phyloP scores from a whole-genome alignment of 2,113 vertebrate genomes.

The Pelecanoides urinatrix region DNA sequence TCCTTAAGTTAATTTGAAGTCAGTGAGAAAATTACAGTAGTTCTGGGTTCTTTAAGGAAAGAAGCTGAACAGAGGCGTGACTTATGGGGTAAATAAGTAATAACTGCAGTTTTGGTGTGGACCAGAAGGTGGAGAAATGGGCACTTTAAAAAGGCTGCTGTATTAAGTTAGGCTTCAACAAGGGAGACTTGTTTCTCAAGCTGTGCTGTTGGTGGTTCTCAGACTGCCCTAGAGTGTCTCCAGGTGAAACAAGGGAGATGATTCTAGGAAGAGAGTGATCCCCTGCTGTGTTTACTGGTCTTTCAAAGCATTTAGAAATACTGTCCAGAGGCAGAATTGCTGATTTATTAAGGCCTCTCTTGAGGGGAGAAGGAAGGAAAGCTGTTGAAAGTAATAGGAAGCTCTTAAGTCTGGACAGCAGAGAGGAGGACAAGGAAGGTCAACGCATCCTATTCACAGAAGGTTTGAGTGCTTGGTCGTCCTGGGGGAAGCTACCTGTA shows the following conservation, averaged over 20 bases:
- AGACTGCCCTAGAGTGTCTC: neutral
- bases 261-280: neutral
- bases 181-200: neutral
- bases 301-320: neutral
- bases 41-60: neutral
- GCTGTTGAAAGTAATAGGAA: neutral
- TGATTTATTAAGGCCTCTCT: neutral
- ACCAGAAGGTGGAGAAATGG: conserved; percentile 1
- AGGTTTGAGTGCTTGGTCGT: fast-evolving
- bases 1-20: neutral
- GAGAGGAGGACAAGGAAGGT: neutral
- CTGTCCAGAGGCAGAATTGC: neutral
- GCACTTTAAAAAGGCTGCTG: neutral
- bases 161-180: neutral
- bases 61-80: neutral
- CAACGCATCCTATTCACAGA: neutral
- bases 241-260: neutral
- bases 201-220: neutral
- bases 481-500: neutral
- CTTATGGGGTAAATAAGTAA: neutral
- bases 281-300: neutral
- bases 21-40: neutral
- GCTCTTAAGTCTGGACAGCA: neutral
- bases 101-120: neutral
- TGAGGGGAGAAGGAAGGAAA: neutral